These are phyloP conservation scores for Anseranas semipalmata DNA, from an alignment of 2,113 vertebrate species.

Conservation along the genomic window DNA sequence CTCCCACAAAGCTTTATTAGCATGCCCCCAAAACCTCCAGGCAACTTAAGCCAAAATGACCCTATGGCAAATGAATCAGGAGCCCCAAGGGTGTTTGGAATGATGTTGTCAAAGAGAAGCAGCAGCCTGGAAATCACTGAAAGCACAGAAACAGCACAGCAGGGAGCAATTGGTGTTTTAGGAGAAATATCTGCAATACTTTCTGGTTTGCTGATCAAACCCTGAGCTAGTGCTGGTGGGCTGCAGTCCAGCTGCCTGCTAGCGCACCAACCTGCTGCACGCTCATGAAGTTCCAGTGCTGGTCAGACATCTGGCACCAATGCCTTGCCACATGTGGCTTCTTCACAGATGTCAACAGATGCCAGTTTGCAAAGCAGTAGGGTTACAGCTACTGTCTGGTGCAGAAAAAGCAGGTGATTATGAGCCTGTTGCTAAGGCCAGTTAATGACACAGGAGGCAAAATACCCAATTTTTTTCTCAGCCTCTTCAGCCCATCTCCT, in stretches of 20 bases:
- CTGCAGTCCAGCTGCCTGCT: background rate
- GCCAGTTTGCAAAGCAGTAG: background rate
- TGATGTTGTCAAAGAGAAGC: background rate
- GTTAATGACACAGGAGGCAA: background rate
- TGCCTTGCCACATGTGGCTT: accelerated
- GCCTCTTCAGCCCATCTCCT: background rate
- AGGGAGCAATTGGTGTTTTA: background rate
- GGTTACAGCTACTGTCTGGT: background rate
- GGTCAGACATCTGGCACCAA: too few species aligned
- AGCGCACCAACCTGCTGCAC: accelerated
- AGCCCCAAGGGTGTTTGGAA: background rate
- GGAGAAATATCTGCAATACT: background rate
- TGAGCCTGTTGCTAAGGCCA: background rate
- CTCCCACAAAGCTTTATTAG: background rate
- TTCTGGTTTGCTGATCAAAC: background rate
- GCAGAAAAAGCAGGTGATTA: background rate
- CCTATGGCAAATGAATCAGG: background rate
- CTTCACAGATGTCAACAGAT: background rate
- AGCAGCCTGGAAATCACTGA: background rate
- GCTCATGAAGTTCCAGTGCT: accelerated
- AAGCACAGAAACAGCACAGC: background rate
- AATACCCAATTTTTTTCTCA: background rate
- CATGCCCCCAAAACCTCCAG: background rate
- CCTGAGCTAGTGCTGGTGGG: background rate
- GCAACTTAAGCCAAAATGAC: background rate